Evolutionary conservation across 1,140 invertebrate genomes (phyloP), one percentile per base, ranked within the genome.

Genomic region (Aphaenogaster floridana): DNA sequence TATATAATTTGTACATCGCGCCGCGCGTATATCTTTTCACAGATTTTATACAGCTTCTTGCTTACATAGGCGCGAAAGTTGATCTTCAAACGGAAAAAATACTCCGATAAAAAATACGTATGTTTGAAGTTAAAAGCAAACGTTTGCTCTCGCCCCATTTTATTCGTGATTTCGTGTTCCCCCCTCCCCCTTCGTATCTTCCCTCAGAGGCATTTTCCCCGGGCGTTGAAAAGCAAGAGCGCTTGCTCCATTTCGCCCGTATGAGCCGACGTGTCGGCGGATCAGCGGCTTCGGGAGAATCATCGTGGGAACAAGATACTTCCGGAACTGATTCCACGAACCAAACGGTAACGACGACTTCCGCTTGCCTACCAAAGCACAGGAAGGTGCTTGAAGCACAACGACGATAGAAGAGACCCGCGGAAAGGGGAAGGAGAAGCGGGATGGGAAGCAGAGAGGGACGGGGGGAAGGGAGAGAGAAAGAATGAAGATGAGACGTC

Each of bases 311-410:
- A 92, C 90, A 84, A 90, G 87, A 83, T 83, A 88, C 89, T 91
- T 91, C 91, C 91, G 90, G 87, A 91, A 89, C 88, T 85, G 90
- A 90, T 91, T 91, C 91, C 80, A 87, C 81, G 90, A 90, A 91
- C 79, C 87, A 69, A 91, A 90, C 91, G 89, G 91, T 90, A 92
- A 92, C 90, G 89, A 92, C 84, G 91, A 91, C 89, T 92, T 92
- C 91, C 91, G 91, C 87, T 91, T 86, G 87, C 84, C 86, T 88
- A 86, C 78, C 72, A 64, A 39, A 79, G 61, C 78, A 68, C 61
- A 90, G 79, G 86, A 91, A 90, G 79, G 68, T 79, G 68, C 81
- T 84, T 63, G 66, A 80, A 85, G 78, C 64, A 66, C 81, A 13
- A 69, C 68, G 69, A 69, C 50, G 64, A 86, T 74, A 76, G 69